These are phyloP conservation scores for Pachypeltis micranthus DNA, from an alignment of 1,140 invertebrate species.

Conservation along the genomic window DNA sequence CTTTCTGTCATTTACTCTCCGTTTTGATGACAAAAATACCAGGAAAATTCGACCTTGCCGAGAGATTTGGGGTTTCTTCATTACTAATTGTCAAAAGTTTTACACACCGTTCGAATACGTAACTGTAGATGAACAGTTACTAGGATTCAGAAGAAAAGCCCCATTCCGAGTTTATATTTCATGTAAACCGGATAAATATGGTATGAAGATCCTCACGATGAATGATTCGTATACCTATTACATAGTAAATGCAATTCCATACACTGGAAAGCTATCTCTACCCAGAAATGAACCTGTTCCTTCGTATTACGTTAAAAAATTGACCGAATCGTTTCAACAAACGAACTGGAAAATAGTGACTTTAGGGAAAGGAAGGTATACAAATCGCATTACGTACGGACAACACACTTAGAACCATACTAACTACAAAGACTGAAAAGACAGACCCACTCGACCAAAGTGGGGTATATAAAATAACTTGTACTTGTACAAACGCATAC, in stretches of 20 bases:
- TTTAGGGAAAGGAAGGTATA: too few species aligned
- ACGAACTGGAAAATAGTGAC: slow-evolving; percentile 22
- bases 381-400: too few species aligned
- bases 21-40: slow-evolving; percentile 26
- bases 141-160: neutral
- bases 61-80: slow-evolving; percentile 24
- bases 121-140: slow-evolving; percentile 19
- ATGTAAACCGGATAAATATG: slow-evolving; percentile 38
- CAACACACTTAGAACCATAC: too few species aligned
- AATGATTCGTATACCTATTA: slow-evolving; percentile 32
- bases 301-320: slow-evolving; percentile 10
- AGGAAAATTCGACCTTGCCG: slow-evolving; percentile 22
- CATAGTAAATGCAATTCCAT: slow-evolving; percentile 32
- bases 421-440: too few species aligned
- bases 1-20: slow-evolving; percentile 21
- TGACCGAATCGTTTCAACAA: slow-evolving; percentile 18
- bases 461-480: too few species aligned
- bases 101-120: slow-evolving; percentile 17
- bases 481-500: too few species aligned
- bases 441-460: too few species aligned
- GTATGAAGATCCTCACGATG: slow-evolving; percentile 35
- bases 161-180: slow-evolving; percentile 37
- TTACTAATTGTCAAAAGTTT: slow-evolving; percentile 13
- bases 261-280: slow-evolving; percentile 30
- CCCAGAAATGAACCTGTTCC: neutral